Percentiles rank a stretch among this genome's conserved stretches.
Evolutionary conservation across 2,888 invertebrate genomes (phyloP).

Genomic region (Hirtodrosophila histrioides): DNA sequence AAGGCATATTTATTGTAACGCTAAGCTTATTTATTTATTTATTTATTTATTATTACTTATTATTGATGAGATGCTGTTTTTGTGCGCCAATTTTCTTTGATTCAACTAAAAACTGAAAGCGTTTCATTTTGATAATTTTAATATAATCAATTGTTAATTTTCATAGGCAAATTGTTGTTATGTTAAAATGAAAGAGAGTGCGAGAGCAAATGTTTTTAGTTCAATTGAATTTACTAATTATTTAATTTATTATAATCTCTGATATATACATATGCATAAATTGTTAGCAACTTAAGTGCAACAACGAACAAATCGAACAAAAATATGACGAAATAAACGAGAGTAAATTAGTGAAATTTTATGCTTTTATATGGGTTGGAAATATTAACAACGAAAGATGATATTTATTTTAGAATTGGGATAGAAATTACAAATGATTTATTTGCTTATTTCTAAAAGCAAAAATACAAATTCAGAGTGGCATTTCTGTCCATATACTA

Average conservation of each 20-base stretch:
- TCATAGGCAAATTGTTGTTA: conserved; percentile 80
- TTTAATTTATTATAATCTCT: conserved; percentile 58
- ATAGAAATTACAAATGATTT: no score
- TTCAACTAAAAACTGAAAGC: conserved; percentile 73
- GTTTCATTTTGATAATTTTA: conserved; percentile 32
- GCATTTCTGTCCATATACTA: no score
- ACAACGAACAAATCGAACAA: conserved; percentile 41
- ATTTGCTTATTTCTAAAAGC: no score
- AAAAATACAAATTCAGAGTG: no score
- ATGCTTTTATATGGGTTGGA: not conserved
- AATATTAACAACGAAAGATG: no score
- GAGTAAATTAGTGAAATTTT: conserved; percentile 43
- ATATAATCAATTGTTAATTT: conserved; percentile 67
- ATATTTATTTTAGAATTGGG: no score
- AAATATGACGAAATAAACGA: conserved; percentile 54
- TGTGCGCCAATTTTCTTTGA: conserved; percentile 54
- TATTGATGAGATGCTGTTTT: conserved; percentile 37
- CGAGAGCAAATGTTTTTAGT: conserved; percentile 78
- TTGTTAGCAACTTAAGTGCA: conserved; percentile 58
- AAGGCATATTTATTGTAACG: conserved; percentile 68
- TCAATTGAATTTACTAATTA: conserved; percentile 80
- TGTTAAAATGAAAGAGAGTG: conserved; percentile 56
- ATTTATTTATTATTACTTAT: conserved; percentile 60
- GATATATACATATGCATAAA: conserved; percentile 47
- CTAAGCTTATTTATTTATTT: conserved; percentile 75